Conservation (phyloP, 2,797 vertebrate genomes). For the Scleropages formosus region DNA sequence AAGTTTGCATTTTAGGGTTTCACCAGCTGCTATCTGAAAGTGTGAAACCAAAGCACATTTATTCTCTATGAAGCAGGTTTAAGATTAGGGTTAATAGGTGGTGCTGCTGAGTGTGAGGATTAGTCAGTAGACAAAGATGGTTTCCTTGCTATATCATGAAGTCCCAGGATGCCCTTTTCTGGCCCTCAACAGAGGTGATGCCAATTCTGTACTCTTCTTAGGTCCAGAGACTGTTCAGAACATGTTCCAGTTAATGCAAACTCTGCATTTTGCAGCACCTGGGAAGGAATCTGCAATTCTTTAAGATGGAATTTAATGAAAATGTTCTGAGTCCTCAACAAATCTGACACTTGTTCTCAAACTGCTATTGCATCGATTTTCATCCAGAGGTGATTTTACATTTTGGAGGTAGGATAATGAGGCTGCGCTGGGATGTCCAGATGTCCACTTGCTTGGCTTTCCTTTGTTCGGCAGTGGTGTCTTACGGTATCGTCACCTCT, state of each 20-base stretch:
- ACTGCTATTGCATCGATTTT: neutral
- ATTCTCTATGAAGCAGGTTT: neutral
- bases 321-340: neutral
- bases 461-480: no score
- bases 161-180: neutral
- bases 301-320: constrained; percentile 8
- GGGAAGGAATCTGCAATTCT: neutral
- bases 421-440: no score
- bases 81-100: constrained; percentile 5
- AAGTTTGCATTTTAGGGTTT: neutral
- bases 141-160: constrained; percentile 8
- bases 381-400: neutral
- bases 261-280: no score
- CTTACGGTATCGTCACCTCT: constrained; percentile 2
- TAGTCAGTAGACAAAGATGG: neutral
- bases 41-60: neutral
- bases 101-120: neutral
- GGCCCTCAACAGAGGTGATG: neutral
- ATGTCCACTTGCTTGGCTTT: no score
- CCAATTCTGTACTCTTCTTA: neutral
- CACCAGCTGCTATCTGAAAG: constrained; percentile 2
- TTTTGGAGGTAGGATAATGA: neutral
- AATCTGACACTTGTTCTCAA: neutral
- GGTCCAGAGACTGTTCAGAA: neutral
- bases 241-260: neutral